A percentile compares a stretch with the other conserved stretches of the same genome.
phyloP scores from a whole-genome alignment of 2,888 invertebrate genomes.

The Flabesymbios commensalis region DNA sequence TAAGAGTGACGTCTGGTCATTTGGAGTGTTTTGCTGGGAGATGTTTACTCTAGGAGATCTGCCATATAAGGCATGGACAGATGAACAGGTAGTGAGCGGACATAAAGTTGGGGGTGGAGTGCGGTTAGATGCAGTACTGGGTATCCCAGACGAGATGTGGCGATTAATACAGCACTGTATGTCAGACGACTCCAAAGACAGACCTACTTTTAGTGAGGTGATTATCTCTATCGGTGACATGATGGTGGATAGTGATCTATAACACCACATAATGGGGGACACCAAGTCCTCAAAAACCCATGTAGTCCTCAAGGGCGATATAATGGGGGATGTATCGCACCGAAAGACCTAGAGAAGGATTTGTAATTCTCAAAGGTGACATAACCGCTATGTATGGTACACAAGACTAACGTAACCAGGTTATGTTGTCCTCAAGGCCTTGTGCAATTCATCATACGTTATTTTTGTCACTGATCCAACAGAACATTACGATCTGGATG shows the following conservation, averaged over 20 bases:
- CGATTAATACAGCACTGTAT: constrained; percentile 55
- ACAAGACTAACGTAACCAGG: too few species aligned
- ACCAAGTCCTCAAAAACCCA: too few species aligned
- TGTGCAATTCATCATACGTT: too few species aligned
- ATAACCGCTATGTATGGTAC: too few species aligned
- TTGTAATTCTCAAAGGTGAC: too few species aligned
- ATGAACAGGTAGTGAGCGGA: constrained; percentile 69
- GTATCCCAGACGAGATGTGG: constrained; percentile 50
- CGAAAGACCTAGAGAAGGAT: too few species aligned
- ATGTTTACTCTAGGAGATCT: constrained; percentile 79
- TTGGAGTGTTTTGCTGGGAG: constrained; percentile 88
- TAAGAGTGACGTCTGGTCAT: constrained; percentile 91
- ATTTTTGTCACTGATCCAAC: too few species aligned
- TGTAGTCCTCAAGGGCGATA: too few species aligned
- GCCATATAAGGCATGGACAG: constrained; percentile 76
- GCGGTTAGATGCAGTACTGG: constrained; percentile 43
- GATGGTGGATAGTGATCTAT: constrained; percentile 40
- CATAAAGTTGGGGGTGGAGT: constrained; percentile 21
- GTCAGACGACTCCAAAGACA: constrained; percentile 54
- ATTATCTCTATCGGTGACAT: constrained; percentile 52
- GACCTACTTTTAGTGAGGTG: constrained; percentile 61
- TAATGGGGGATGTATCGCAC: too few species aligned
- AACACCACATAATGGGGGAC: too few species aligned
- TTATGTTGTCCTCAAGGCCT: too few species aligned
- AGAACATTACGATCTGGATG: too few species aligned